Evolutionary conservation across 2,113 vertebrate species (phyloP).

Genomic region (Cathartes aura): DNA sequence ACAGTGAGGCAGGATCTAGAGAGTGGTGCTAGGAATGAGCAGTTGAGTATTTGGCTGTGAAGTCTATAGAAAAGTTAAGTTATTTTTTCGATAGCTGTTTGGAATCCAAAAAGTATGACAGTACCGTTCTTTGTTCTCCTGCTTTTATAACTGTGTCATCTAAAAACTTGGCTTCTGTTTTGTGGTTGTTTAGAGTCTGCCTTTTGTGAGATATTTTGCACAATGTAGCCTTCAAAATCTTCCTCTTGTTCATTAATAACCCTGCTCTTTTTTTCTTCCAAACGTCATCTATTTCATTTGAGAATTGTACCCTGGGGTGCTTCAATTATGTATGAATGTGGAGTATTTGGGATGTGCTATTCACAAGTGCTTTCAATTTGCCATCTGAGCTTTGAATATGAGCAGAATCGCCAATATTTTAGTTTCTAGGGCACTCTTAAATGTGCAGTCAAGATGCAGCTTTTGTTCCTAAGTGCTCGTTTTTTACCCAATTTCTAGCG

Average conservation of each 20-base stretch:
- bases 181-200: not conserved
- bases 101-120: not conserved
- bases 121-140: not conserved
- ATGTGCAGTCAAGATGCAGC: not conserved
- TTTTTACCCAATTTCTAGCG: not conserved
- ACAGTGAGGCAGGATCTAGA: not conserved
- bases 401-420: not conserved
- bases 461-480: not conserved
- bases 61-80: not conserved
- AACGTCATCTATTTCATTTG: conserved; percentile 27
- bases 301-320: conserved; percentile 16
- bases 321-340: conserved; percentile 34
- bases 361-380: not conserved
- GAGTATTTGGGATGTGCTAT: conserved; percentile 13
- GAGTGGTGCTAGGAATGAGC: not conserved
- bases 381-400: not conserved
- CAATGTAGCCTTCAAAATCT: not conserved
- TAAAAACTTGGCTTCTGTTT: not conserved
- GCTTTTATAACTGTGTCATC: not conserved
- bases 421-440: not conserved
- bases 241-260: not conserved
- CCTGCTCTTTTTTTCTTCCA: not conserved
- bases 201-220: not conserved
- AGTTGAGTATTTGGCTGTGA: not conserved
- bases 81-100: not conserved